phyloP scores from a whole-genome alignment of 1,140 invertebrate genomes.

The Zelostemma sp. region DNA sequence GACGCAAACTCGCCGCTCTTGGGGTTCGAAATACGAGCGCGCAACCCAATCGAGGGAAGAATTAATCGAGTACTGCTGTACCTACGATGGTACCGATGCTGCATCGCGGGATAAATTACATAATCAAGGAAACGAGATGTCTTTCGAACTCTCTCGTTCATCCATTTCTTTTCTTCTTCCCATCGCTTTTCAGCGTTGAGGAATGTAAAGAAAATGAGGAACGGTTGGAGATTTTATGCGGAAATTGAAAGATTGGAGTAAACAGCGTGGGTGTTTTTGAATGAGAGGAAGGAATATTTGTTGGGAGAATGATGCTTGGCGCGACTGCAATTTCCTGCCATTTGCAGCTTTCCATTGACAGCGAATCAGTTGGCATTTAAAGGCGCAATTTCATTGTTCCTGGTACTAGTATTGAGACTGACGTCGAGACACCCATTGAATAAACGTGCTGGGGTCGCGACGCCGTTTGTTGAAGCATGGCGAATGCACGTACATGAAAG shows the following conservation, averaged over 20 bases:
- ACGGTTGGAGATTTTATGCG: too few relatives aligned
- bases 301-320: slow-evolving; percentile 3
- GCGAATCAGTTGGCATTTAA: slow-evolving; percentile 44
- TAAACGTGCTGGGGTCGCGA: slow-evolving; percentile 39
- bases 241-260: too few relatives aligned
- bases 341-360: slow-evolving; percentile 25
- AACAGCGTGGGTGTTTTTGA: too few relatives aligned
- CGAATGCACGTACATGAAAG: slow-evolving; percentile 41
- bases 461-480: slow-evolving; percentile 40
- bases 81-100: slow-evolving; percentile 4
- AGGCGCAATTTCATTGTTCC: slow-evolving; percentile 39
- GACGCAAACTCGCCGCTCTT: slow-evolving; percentile 24
- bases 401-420: slow-evolving; percentile 34
- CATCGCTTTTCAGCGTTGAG: too few relatives aligned
- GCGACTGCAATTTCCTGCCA: slow-evolving; percentile 30
- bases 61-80: slow-evolving; percentile 15
- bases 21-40: slow-evolving; percentile 18
- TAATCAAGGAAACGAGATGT: slow-evolving; percentile 27
- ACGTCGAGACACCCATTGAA: slow-evolving; percentile 41
- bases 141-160: background rate
- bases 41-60: slow-evolving; percentile 5
- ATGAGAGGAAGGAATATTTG: background rate
- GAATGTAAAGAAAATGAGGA: too few relatives aligned
- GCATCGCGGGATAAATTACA: slow-evolving; percentile 27
- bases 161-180: background rate